Conservation (phyloP, 2,797 vertebrate species). For the Hypotaenidia philippensis region DNA sequence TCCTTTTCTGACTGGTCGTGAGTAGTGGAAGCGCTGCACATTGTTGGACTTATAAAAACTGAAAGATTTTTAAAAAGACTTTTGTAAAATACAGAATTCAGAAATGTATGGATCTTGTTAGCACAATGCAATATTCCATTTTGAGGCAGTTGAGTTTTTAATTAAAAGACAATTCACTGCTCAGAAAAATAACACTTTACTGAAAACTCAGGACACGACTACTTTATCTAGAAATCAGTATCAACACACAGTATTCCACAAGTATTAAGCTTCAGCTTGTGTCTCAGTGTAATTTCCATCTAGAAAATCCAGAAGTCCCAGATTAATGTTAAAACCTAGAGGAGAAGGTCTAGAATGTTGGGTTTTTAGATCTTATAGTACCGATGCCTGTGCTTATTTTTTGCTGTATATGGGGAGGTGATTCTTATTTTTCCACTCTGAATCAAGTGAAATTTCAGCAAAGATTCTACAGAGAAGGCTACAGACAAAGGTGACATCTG, state of each 20-base stretch:
- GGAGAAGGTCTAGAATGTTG: too few species aligned
- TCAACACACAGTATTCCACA: neutral
- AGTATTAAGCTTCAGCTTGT: neutral
- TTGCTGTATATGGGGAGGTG: neutral
- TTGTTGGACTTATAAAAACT: slow-evolving; percentile 99
- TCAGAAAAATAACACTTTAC: neutral
- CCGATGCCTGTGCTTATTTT: neutral
- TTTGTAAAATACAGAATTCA: neutral
- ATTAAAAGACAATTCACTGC: slow-evolving; percentile 24
- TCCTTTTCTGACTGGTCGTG: slow-evolving; percentile 93
- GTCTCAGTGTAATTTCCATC: neutral
- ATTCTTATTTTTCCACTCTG: neutral
- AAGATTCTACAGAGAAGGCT: neutral
- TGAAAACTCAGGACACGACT: neutral
- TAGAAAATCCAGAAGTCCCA: neutral
- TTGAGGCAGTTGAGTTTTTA: neutral
- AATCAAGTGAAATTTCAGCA: neutral
- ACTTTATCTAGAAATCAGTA: neutral
- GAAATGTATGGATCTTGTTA: neutral
- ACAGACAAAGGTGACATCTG: neutral
- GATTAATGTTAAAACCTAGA: neutral
- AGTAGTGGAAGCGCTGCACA: slow-evolving; percentile 95
- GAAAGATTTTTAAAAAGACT: neutral
- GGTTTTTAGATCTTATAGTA: neutral
- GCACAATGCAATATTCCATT: neutral